These are phyloP conservation scores for Sparidentex hasta DNA, from an alignment of 2,797 vertebrate species.

Conservation along the genomic window DNA sequence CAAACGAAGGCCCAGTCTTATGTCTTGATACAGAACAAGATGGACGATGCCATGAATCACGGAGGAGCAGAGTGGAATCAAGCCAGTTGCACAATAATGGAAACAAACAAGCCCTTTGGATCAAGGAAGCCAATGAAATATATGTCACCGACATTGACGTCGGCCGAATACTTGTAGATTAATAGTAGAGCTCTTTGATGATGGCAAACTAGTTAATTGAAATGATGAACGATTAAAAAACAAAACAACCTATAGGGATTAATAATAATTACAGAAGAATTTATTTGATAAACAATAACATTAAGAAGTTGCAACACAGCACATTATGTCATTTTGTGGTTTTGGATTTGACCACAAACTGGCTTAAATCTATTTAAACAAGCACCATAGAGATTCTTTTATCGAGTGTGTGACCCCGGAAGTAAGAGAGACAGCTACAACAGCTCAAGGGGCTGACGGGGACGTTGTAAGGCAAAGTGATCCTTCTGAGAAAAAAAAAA, in stretches of 20 bases:
- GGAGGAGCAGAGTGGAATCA: conserved; percentile 1
- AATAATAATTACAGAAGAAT: not conserved
- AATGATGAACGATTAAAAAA: not conserved
- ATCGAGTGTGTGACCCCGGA: not conserved
- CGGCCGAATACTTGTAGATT: not conserved
- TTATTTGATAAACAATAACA: not conserved
- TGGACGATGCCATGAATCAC: conserved; percentile 5
- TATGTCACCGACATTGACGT: not conserved
- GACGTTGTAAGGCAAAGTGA: conserved; percentile 12
- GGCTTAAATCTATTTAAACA: not conserved
- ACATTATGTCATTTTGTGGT: not conserved
- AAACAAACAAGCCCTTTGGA: conserved; percentile 13
- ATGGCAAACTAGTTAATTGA: not conserved
- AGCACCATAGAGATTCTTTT: not conserved
- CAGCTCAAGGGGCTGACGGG: conserved; percentile 6
- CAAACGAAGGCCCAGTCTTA: not conserved
- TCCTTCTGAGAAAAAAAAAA: conserved; percentile 18
- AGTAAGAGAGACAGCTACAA: conserved; percentile 10
- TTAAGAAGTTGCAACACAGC: not conserved
- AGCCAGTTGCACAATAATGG: conserved; percentile 6
- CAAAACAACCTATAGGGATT: not conserved
- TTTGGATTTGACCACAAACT: not conserved
- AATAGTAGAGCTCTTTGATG: no score
- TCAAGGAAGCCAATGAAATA: not conserved
- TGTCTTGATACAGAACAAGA: not conserved